These are phyloP conservation scores for Rhyzopertha dominica DNA, from an alignment of 1,140 invertebrate species.

Conservation along the genomic window DNA sequence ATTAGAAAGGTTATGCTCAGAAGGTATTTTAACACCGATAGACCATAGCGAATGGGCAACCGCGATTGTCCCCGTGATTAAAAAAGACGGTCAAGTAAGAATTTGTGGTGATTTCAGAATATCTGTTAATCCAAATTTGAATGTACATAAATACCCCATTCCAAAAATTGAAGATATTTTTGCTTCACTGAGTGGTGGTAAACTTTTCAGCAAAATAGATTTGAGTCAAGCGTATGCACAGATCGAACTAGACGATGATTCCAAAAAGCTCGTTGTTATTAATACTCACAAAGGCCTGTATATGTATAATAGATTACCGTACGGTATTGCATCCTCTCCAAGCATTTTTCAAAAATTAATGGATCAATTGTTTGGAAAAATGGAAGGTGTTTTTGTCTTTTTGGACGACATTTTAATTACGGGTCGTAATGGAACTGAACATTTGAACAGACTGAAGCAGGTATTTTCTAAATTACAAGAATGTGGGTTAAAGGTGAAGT, in stretches of 20 bases:
- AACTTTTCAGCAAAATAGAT: conserved; percentile 13
- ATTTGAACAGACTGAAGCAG: conserved; percentile 6
- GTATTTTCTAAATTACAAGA: conserved; percentile 16
- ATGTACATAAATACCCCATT: too few species aligned
- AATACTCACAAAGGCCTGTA: conserved; percentile 31
- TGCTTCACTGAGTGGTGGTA: too few species aligned
- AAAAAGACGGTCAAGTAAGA: conserved; percentile 40
- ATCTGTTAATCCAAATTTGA: conserved; percentile 33
- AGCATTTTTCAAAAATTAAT: conserved; percentile 35
- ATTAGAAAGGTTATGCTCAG: too few species aligned
- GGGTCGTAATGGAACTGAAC: conserved; percentile 14
- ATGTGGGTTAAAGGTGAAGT: conserved; percentile 21
- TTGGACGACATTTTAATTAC: conserved; percentile 29
- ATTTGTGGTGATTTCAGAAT: conserved; percentile 45
- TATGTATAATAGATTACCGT: conserved; percentile 35
- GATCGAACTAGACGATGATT: conserved; percentile 1
- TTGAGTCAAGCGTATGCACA: conserved; percentile 12
- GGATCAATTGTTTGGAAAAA: too few species aligned
- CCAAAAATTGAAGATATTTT: too few species aligned
- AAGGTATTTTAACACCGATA: too few species aligned
- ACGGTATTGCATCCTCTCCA: conserved; percentile 35
- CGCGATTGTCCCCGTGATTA: conserved; percentile 46
- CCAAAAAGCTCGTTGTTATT: neutral
- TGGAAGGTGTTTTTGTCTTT: conserved; percentile 18
- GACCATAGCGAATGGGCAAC: conserved; percentile 32